Conservation (phyloP, 2,797 vertebrate species). For the Malacoraja senta region DNA sequence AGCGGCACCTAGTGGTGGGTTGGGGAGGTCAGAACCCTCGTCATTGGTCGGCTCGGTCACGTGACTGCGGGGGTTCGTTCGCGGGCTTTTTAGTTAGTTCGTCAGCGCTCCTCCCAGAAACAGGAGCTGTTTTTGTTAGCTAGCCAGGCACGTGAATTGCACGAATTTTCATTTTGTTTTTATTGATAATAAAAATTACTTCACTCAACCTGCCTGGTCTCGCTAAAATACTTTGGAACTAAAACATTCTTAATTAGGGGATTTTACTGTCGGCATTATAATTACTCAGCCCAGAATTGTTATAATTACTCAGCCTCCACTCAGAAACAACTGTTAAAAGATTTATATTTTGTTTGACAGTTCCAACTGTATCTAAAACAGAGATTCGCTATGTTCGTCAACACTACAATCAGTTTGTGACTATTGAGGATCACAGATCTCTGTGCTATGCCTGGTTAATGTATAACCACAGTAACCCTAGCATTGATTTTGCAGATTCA, state of each 20-base stretch:
- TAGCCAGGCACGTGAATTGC: too few relatives aligned
- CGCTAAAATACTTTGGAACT: neutral
- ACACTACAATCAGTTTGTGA: neutral
- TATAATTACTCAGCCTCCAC: too few relatives aligned
- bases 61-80: too few relatives aligned
- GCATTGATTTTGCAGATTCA: neutral
- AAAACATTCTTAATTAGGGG: neutral
- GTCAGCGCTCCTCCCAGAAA: too few relatives aligned
- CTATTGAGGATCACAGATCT: neutral
- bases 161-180: too few relatives aligned
- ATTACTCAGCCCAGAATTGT: neutral
- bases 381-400: neutral
- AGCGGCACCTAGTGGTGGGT: too few relatives aligned
- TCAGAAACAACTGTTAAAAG: neutral
- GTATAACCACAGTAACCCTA: conserved; percentile 14
- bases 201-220: too few relatives aligned
- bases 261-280: neutral
- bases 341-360: neutral
- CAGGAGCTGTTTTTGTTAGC: too few relatives aligned
- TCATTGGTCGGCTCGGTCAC: too few relatives aligned
- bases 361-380: neutral
- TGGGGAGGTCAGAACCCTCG: too few relatives aligned
- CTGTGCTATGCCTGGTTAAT: neutral
- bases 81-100: too few relatives aligned
- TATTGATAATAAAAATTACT: too few relatives aligned